Percentiles rank a stretch among this genome's conserved stretches.
Evolutionary conservation across 2,113 vertebrate genomes (phyloP).

Genomic region (Tympanuchus pallidicinctus): DNA sequence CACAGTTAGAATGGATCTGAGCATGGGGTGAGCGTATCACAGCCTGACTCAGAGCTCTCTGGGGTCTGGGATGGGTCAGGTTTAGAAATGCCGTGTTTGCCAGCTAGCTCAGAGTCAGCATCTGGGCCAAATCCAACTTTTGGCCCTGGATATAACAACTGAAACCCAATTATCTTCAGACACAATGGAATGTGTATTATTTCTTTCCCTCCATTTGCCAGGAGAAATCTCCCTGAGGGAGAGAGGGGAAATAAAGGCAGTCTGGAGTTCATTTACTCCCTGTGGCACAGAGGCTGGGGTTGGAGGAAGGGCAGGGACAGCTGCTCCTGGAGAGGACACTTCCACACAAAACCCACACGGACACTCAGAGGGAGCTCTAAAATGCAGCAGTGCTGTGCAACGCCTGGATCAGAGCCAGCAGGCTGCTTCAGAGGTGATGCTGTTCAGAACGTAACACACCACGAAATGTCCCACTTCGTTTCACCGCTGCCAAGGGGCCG

Average conservation of each 20-base stretch:
- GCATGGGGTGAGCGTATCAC: not conserved
- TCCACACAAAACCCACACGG: not conserved
- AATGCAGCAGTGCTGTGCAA: not conserved
- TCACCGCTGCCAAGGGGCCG: not conserved
- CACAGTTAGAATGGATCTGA: not conserved
- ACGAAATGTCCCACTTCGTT: not conserved
- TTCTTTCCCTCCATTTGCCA: not conserved
- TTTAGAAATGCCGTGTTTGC: not conserved
- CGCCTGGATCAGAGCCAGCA: not conserved
- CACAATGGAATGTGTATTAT: not conserved
- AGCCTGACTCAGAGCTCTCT: not conserved
- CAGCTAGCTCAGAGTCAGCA: not conserved
- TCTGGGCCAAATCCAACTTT: constrained; percentile 4
- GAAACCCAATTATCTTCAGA: constrained; percentile 33
- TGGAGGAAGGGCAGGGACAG: constrained; percentile 6
- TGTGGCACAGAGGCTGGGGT: not conserved
- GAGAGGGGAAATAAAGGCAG: not conserved
- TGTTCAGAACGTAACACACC: not conserved
- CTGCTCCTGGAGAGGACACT: not conserved
- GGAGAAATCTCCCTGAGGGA: constrained; percentile 6
- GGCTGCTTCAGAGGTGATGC: not conserved
- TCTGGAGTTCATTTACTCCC: constrained; percentile 15
- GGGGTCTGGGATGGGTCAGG: not conserved
- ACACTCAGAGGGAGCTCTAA: not conserved
- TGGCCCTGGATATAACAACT: not conserved